Base-by-base conservation (phyloP, 2,113 vertebrate genomes). In the Esox niger region DNA sequence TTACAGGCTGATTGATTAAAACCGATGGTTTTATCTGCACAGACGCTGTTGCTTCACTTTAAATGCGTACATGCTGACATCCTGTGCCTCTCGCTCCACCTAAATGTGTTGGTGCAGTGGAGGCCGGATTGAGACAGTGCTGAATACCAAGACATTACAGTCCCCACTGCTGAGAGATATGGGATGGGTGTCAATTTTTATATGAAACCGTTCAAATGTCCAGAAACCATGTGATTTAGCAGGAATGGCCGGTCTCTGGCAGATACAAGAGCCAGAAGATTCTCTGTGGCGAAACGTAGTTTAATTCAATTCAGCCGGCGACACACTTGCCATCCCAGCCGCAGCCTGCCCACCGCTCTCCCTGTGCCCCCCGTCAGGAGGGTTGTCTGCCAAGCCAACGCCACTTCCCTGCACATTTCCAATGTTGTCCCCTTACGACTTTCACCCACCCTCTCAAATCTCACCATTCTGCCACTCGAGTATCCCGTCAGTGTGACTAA, bases 291-390 rank as follows among this genome's bases (percentile, higher is more conserved):
- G 23, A 57, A 81, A 77, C 75, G 8, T 58, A 70, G 77, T 85
- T 74, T 78, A 74, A 80, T 82, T 81, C 62, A 73, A 66, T 82
- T 71, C 66, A 43, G 75, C 79, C 77, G 62, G 84, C 80, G 54
- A 26, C 79, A 82, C 75, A 79, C 63, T 21, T 68, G 68, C 10
- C 23, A 4, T 23, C n/a, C 23, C 6, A 2, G 54, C 54, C 15
- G 21, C 74, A 2, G 0, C 59, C n/a, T n/a, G n/a, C n/a, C n/a
- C n/a, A n/a, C n/a, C n/a, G n/a, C n/a, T n/a, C n/a, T n/a, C n/a
- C n/a, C n/a, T n/a, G n/a, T n/a, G n/a, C n/a, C n/a, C n/a, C n/a
- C n/a, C n/a, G n/a, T n/a, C n/a, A n/a, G n/a, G n/a, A n/a, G n/a
- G n/a, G n/a, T n/a, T n/a, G n/a, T n/a, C n/a, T n/a, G n/a, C n/a